phyloP scores from a whole-genome alignment of 2,797 vertebrate genomes.

The Phalanger gymnotis region DNA sequence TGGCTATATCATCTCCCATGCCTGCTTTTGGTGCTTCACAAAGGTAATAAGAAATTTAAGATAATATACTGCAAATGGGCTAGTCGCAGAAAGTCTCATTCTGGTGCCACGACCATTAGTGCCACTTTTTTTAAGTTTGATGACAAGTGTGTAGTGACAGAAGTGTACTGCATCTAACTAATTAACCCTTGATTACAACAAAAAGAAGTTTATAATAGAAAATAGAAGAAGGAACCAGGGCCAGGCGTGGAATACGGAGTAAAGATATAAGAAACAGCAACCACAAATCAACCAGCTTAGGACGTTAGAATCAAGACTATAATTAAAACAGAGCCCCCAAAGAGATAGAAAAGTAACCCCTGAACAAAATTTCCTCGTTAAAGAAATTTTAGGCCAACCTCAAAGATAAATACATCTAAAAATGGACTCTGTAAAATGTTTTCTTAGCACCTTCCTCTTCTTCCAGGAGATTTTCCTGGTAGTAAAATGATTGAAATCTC shows the following conservation, averaged over 20 bases:
- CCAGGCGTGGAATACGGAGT: background rate
- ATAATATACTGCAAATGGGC: background rate
- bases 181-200: constrained; percentile 62
- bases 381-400: constrained; percentile 3
- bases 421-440: background rate
- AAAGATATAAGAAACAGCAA: constrained; percentile 16
- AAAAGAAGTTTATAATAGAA: constrained; percentile 51
- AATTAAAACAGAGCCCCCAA: background rate
- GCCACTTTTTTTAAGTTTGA: background rate
- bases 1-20: constrained; percentile 13
- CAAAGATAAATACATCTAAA: constrained; percentile 2
- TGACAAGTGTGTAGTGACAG: background rate
- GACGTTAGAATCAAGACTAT: constrained; percentile 22
- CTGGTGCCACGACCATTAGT: background rate
- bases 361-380: background rate
- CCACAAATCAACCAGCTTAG: constrained; percentile 11
- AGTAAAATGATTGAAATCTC: background rate
- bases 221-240: background rate
- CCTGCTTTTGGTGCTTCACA: constrained; percentile 3
- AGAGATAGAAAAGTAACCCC: background rate
- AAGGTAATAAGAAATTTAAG: constrained; percentile 54
- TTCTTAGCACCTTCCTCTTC: background rate
- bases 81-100: background rate
- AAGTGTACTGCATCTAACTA: constrained; percentile 38
- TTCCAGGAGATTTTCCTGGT: background rate